phyloP scores from a whole-genome alignment of 2,888 invertebrate species.

The Tuberolachnus salignus region DNA sequence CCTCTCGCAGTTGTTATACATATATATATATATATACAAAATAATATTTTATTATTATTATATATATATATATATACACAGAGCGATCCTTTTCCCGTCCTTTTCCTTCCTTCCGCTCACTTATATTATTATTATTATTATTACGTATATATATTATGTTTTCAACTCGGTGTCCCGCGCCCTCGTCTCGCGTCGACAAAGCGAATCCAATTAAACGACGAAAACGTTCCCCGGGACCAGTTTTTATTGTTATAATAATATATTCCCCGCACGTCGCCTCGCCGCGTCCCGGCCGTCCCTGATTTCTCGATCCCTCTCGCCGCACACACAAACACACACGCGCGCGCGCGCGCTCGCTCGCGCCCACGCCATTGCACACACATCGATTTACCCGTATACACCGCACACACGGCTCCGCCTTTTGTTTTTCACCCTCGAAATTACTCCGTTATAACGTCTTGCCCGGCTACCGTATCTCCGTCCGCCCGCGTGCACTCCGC shows the following conservation, averaged over 20 bases:
- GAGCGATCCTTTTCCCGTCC: background rate
- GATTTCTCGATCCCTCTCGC: background rate
- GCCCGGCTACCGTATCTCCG: slow-evolving; percentile 27
- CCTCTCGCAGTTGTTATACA: slow-evolving; percentile 17
- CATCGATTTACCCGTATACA: background rate
- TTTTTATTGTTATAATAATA: slow-evolving; percentile 45
- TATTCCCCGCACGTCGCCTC: too few relatives aligned
- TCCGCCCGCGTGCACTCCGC: background rate
- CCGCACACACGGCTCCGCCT: background rate
- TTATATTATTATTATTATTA: too few relatives aligned
- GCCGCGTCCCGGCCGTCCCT: too few relatives aligned
- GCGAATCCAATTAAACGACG: slow-evolving; percentile 55
- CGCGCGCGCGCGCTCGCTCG: too few relatives aligned
- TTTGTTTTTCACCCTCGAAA: slow-evolving; percentile 55
- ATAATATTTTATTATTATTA: too few relatives aligned
- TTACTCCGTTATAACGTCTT: slow-evolving; percentile 41
- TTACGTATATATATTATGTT: background rate
- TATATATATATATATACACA: too few relatives aligned
- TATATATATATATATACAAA: too few relatives aligned
- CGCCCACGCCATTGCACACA: too few relatives aligned
- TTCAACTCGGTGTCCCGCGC: background rate
- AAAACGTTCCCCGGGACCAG: slow-evolving; percentile 52
- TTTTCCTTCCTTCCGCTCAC: background rate
- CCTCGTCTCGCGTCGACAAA: slow-evolving; percentile 29
- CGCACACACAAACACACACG: too few relatives aligned